Evolutionary conservation across 2,797 vertebrate genomes (phyloP).

Genomic region (Adelosebastes latens): DNA sequence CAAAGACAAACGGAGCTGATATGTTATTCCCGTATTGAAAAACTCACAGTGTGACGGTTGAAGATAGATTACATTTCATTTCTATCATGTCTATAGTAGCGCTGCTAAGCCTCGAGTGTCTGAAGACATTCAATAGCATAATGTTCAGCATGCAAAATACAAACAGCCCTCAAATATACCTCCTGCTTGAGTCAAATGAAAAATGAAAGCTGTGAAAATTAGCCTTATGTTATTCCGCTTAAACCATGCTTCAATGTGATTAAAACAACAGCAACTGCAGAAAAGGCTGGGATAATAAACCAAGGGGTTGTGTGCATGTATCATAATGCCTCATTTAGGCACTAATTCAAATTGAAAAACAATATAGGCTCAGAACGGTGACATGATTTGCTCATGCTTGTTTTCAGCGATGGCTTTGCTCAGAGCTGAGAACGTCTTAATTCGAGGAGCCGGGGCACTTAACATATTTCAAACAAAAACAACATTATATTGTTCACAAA

Average conservation of each 20-base stretch:
- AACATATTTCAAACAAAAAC: slow-evolving; percentile 49
- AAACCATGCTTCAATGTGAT: slow-evolving; percentile 73
- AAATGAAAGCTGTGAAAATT: slow-evolving; percentile 65
- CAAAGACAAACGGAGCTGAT: slow-evolving; percentile 35
- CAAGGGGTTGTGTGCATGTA: slow-evolving; percentile 63
- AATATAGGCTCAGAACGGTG: slow-evolving; percentile 70
- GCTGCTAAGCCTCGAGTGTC: slow-evolving; percentile 7
- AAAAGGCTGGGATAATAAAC: slow-evolving; percentile 63
- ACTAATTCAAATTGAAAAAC: slow-evolving; percentile 80
- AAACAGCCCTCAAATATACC: slow-evolving; percentile 34
- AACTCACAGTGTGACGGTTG: background rate
- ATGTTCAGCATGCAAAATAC: slow-evolving; percentile 5
- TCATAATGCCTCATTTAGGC: slow-evolving; percentile 78
- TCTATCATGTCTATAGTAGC: background rate
- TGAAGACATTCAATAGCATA: slow-evolving; percentile 13
- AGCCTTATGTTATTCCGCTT: slow-evolving; percentile 59
- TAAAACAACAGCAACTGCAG: slow-evolving; percentile 65
- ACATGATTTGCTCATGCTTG: slow-evolving; percentile 74
- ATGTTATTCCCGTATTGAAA: slow-evolving; percentile 11
- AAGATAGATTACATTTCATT: slow-evolving; percentile 37
- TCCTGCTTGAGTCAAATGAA: slow-evolving; percentile 50
- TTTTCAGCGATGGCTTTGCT: slow-evolving; percentile 64
- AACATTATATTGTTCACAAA: slow-evolving; percentile 38
- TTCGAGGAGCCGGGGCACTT: slow-evolving; percentile 53
- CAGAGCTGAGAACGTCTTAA: slow-evolving; percentile 66